phyloP scores from a whole-genome alignment of 2,888 invertebrate genomes.

The Herminia tarsipennalis region DNA sequence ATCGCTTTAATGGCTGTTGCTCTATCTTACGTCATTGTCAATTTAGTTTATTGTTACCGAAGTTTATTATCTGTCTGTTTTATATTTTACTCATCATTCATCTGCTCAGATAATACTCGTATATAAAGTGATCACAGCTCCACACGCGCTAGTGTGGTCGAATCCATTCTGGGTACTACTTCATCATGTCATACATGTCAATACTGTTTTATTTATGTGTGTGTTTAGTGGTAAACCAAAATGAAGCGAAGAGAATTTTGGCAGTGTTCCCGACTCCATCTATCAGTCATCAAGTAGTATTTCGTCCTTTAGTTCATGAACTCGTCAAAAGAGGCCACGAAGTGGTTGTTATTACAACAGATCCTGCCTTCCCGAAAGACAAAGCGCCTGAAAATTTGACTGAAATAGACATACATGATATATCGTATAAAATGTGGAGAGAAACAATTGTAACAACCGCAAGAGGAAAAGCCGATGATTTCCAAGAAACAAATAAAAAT shows the following conservation, averaged over 20 bases:
- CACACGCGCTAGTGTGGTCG: too few species aligned
- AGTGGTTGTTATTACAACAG: conserved; percentile 38
- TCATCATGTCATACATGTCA: too few species aligned
- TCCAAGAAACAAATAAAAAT: neutral
- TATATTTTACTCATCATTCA: too few species aligned
- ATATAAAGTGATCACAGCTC: too few species aligned
- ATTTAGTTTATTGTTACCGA: too few species aligned
- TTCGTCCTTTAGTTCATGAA: neutral
- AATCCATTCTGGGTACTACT: too few species aligned
- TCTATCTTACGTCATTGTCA: too few species aligned
- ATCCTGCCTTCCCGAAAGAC: conserved; percentile 50
- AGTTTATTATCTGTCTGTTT: too few species aligned
- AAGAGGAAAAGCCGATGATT: conserved; percentile 14
- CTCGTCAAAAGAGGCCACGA: neutral
- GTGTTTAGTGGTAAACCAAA: neutral
- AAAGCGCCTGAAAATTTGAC: conserved; percentile 51
- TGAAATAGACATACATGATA: conserved; percentile 61
- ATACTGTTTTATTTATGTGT: too few species aligned
- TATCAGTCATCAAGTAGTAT: conserved; percentile 22
- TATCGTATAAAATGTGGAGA: conserved; percentile 45
- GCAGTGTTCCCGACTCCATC: conserved; percentile 28
- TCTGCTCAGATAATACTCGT: too few species aligned
- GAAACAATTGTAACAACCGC: conserved; percentile 7
- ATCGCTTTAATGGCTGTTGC: too few species aligned
- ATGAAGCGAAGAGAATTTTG: neutral